phyloP scores from a whole-genome alignment of 2,797 vertebrate genomes.

The Varecia variegata region DNA sequence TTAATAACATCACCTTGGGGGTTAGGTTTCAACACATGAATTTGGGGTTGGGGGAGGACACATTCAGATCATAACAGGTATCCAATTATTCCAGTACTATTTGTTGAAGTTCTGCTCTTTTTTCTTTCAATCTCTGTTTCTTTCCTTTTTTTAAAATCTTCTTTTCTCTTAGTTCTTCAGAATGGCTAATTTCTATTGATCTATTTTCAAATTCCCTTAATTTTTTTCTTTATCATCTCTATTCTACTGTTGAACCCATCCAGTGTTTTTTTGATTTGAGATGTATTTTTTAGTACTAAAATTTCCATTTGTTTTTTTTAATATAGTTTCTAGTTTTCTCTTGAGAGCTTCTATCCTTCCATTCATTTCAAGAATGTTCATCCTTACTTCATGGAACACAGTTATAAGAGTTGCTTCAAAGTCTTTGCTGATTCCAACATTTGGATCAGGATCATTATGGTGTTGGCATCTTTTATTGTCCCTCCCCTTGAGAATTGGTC shows the following conservation, averaged over 20 bases:
- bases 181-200: neutral
- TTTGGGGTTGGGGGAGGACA: neutral
- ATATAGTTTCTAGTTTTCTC: constrained; percentile 26
- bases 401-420: constrained; percentile 34
- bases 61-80: neutral
- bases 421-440: constrained; percentile 6
- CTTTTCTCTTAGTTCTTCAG: constrained; percentile 12
- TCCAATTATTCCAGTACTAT: neutral
- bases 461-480: neutral
- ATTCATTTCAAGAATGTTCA: constrained; percentile 38
- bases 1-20: neutral
- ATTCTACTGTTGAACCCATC: neutral
- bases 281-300: constrained; percentile 15
- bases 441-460: neutral
- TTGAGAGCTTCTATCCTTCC: neutral
- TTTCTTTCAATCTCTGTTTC: neutral
- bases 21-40: neutral
- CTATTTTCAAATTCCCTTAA: neutral
- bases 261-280: neutral
- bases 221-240: neutral
- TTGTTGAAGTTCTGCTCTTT: neutral
- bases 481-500: neutral
- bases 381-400: neutral
- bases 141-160: neutral
- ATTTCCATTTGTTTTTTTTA: neutral